Percentiles rank a stretch among this genome's conserved stretches.
Evolutionary conservation across 2,888 invertebrate species (phyloP).

Genomic region (Melikaiella ostensackeni): DNA sequence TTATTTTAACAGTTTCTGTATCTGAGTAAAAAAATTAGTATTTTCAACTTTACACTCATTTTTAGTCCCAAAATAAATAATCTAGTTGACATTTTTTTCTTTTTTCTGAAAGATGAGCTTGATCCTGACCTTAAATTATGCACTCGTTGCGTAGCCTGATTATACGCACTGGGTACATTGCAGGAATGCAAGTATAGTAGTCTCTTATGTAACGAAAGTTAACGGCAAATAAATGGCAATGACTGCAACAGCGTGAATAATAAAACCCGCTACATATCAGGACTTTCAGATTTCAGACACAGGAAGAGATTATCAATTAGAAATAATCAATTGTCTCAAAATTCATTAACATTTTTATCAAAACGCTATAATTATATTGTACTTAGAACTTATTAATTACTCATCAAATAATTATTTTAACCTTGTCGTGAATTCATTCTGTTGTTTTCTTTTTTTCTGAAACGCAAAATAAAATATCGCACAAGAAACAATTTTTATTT

Average conservation of each 20-base stretch:
- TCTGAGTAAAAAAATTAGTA: background rate
- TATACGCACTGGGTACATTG: constrained; percentile 19
- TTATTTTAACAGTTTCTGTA: background rate
- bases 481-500: too few relatives aligned
- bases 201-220: constrained; percentile 28
- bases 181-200: background rate
- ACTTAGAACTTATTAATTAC: too few relatives aligned
- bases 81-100: background rate
- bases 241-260: constrained; percentile 18
- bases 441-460: too few relatives aligned
- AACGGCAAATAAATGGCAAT: constrained; percentile 34
- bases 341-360: background rate
- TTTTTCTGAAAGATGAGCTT: constrained; percentile 22
- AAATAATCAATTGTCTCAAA: background rate
- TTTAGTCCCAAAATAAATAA: background rate
- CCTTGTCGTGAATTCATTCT: too few relatives aligned
- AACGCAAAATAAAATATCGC: too few relatives aligned
- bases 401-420: too few relatives aligned
- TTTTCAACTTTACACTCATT: background rate
- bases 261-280: constrained; percentile 25
- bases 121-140: constrained; percentile 36
- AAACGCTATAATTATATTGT: too few relatives aligned
- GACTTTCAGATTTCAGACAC: background rate
- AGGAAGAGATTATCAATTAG: background rate
- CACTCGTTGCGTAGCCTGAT: constrained; percentile 24